A percentile compares a stretch with the other conserved stretches of the same genome.
Conservation (phyloP, 2,113 vertebrate species). For the Paracanthobrama guichenoti region DNA sequence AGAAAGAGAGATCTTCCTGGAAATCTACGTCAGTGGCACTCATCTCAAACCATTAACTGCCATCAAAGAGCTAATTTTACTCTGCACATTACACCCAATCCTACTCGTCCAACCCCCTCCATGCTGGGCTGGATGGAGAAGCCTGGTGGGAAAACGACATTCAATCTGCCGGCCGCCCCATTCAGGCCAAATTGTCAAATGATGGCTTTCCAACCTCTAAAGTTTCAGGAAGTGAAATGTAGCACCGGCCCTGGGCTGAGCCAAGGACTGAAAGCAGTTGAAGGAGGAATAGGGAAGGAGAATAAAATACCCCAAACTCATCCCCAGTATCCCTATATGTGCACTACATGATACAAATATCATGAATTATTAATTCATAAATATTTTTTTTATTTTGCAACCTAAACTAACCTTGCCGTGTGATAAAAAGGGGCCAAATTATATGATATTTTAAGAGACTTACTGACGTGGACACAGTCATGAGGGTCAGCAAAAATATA, state of each 20-base stretch:
- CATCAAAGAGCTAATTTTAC: constrained; percentile 88
- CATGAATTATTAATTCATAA: background rate
- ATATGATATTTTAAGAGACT: background rate
- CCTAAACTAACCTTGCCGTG: background rate
- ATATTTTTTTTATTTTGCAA: background rate
- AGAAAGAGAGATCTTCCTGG: constrained; percentile 68
- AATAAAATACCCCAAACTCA: constrained; percentile 16
- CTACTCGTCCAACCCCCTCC: constrained; percentile 64
- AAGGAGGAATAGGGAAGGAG: constrained; percentile 1
- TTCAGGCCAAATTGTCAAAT: constrained; percentile 87
- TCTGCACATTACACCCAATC: constrained; percentile 81
- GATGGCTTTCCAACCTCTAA: constrained; percentile 83
- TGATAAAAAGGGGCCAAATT: background rate
- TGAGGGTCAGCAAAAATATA: background rate
- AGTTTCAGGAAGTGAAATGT: constrained; percentile 77
- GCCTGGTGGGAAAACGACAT: constrained; percentile 91
- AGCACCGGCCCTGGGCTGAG: constrained; percentile 51
- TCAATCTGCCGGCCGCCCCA: constrained; percentile 81
- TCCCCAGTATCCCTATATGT: constrained; percentile 4
- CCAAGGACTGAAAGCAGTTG: constrained; percentile 31
- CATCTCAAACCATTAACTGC: constrained; percentile 82
- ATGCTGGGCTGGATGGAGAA: constrained; percentile 77
- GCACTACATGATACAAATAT: background rate
- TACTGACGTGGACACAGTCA: background rate
- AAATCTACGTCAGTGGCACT: constrained; percentile 78